Percentiles rank a stretch among this genome's conserved stretches.
Evolutionary conservation across 1,140 invertebrate genomes (phyloP).

Genomic region (Ooceraea biroi): DNA sequence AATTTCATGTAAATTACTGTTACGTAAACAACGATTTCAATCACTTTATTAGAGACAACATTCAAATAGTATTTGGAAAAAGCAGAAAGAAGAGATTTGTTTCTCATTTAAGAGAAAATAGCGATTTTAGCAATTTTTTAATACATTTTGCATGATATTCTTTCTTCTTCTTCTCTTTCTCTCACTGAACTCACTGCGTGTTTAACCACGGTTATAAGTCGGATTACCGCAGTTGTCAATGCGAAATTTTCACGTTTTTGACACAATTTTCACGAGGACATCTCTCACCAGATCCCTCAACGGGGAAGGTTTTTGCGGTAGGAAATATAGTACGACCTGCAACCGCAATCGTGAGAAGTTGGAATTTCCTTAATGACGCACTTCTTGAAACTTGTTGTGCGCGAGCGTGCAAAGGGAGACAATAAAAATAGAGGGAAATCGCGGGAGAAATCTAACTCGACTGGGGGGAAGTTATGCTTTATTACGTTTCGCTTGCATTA

Average conservation of each 20-base stretch:
- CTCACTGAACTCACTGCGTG: not conserved
- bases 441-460: slow-evolving; percentile 26
- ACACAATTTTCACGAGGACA: slow-evolving; percentile 12
- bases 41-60: not conserved
- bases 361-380: slow-evolving; percentile 56
- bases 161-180: slow-evolving; percentile 2
- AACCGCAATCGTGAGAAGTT: slow-evolving; percentile 30
- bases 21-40: not conserved
- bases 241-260: slow-evolving; percentile 32
- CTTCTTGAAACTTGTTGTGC: slow-evolving; percentile 39
- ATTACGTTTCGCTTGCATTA: slow-evolving; percentile 55
- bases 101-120: not conserved
- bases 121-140: not conserved
- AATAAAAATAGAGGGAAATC: too few relatives aligned
- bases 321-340: not conserved
- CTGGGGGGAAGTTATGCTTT: slow-evolving; percentile 47
- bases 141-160: not conserved
- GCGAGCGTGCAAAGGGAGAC: not conserved
- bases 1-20: not conserved
- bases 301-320: not conserved
- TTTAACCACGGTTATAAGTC: not conserved
- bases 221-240: slow-evolving; percentile 32
- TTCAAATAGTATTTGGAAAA: not conserved
- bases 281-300: not conserved
- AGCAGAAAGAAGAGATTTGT: not conserved